phyloP scores from a whole-genome alignment of 2,113 vertebrate species.

The Nettapus auritus region DNA sequence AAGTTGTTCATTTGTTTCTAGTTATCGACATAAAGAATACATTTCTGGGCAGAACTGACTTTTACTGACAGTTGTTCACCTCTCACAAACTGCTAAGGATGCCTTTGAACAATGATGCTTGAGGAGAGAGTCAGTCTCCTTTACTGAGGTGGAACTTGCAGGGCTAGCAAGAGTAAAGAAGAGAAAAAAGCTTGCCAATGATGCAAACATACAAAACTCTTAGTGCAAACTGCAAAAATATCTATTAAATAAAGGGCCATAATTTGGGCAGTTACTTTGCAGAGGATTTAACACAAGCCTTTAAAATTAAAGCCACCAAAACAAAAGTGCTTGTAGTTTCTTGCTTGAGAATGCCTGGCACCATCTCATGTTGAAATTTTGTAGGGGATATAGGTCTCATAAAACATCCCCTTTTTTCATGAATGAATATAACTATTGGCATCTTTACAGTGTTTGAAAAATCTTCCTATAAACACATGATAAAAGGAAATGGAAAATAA shows the following conservation, averaged over 20 bases:
- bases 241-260: not conserved
- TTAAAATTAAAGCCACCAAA: constrained; percentile 40
- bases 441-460: constrained; percentile 37
- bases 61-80: not conserved
- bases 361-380: not conserved
- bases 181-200: not conserved
- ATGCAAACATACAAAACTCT: not conserved
- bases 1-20: not conserved
- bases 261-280: constrained; percentile 1
- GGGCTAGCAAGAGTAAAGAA: not conserved
- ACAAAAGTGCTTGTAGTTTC: not conserved
- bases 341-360: not conserved
- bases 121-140: not conserved
- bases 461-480: constrained; percentile 24
- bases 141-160: not conserved
- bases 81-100: not conserved
- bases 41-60: not conserved
- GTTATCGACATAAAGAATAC: not conserved
- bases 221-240: not conserved
- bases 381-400: not conserved
- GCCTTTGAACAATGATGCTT: not conserved
- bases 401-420: not conserved
- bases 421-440: not conserved
- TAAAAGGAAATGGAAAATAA: not conserved
- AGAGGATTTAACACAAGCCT: not conserved